phyloP scores from a whole-genome alignment of 1,140 invertebrate species.

The Pachypsylla venusta region DNA sequence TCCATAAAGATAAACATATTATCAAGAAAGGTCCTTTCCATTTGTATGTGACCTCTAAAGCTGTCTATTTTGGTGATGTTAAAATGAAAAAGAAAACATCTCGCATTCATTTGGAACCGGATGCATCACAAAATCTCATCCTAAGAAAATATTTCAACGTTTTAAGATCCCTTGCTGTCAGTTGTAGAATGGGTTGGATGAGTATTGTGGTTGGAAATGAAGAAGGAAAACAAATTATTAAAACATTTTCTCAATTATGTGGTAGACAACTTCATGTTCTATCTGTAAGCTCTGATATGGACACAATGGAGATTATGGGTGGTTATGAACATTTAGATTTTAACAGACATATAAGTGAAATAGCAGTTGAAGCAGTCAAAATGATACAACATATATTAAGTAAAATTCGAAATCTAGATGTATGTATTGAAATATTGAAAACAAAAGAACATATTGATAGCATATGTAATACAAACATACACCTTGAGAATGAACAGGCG shows the following conservation, averaged over 20 bases:
- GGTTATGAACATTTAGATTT: slow-evolving; percentile 80
- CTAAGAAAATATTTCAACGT: slow-evolving; percentile 46
- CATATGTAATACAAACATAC: too few relatives aligned
- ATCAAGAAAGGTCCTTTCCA: slow-evolving; percentile 31
- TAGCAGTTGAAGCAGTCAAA: slow-evolving; percentile 12
- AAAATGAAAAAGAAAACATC: slow-evolving; percentile 10
- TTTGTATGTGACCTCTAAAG: slow-evolving; percentile 35
- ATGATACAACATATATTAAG: too few relatives aligned
- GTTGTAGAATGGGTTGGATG: slow-evolving; percentile 83
- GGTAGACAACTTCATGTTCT: slow-evolving; percentile 60
- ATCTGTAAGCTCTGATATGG: slow-evolving; percentile 82
- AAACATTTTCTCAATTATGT: slow-evolving; percentile 54
- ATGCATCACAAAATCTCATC: slow-evolving; percentile 31
- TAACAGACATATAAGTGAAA: slow-evolving; percentile 15
- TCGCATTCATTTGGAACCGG: neutral
- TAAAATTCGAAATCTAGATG: too few relatives aligned
- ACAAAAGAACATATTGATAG: too few relatives aligned
- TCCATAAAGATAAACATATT: slow-evolving; percentile 36
- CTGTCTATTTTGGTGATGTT: slow-evolving; percentile 43
- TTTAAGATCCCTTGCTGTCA: slow-evolving; percentile 61
- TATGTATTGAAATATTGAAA: too few relatives aligned
- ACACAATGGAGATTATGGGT: slow-evolving; percentile 86
- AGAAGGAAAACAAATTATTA: slow-evolving; percentile 73
- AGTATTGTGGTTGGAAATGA: slow-evolving; percentile 58
- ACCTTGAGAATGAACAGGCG: too few relatives aligned